Evolutionary conservation across 2,113 vertebrate species (phyloP), one percentile per base, ranked within the genome.

Genomic region (Numenius arquata): DNA sequence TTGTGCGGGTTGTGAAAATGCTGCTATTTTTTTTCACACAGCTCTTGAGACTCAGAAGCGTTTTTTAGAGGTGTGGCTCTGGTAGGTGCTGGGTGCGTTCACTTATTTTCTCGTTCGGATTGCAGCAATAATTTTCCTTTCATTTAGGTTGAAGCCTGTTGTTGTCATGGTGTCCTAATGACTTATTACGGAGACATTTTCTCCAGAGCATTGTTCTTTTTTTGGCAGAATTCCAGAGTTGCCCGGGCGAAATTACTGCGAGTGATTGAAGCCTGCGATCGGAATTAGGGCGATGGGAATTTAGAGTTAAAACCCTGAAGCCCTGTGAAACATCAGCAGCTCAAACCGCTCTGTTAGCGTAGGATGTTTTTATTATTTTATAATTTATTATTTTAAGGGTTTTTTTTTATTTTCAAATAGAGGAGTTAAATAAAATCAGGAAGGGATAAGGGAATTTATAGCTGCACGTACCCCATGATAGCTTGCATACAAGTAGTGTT

Each of bases 141-240:
- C 67, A 30, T 71, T 93, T 81, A 86, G 52, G 66, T 81, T 92
- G 88, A 66, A 89, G 73, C 63, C 85, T 74, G 29, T 90, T 95
- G 83, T 92, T 96, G 68, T 90, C 43, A 38, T 85, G 79, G 73
- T 85, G 52, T 90, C 92, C 84, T 88, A 93, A 88, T 88, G 78
- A 34, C 55, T 94, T 94, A n/a, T 94, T 91, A 62, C 45, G 94
- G 62, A 80, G 81, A 76, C 71, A n/a, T 78, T 84, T 94, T 92
- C 86, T 96, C 38, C 23, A 40, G 91, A 84, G 48, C 78, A 81
- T 38, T 88, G 81, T 59, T 87, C 71, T 76, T 66, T 85, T 38
- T 56, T 45, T 87, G 92, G 84, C 84, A 75, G 16, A 12, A 13
- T 71, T 80, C 91, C 93, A 85, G 21, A 0, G 11, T 83, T 76